These are phyloP conservation scores for Mechanitis messenoides DNA, from an alignment of 2,888 invertebrate genomes.

Conservation along the genomic window DNA sequence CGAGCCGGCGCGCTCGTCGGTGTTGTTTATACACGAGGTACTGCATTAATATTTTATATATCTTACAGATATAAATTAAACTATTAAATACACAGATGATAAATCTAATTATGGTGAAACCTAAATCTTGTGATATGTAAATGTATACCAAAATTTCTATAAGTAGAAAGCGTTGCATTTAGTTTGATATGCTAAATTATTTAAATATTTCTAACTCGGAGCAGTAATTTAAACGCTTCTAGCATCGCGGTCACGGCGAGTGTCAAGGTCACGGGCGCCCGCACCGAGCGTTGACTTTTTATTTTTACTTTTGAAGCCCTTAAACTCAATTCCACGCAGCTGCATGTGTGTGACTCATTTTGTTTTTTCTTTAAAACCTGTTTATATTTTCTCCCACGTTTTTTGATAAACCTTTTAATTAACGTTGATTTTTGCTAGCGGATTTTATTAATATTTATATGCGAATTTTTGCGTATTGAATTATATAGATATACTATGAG, in stretches of 20 bases:
- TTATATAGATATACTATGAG: not conserved
- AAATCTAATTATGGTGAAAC: no score
- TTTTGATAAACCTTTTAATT: constrained; percentile 14
- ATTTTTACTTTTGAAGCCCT: constrained; percentile 35
- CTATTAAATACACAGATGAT: no score
- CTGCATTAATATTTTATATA: constrained; percentile 22
- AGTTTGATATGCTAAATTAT: no score
- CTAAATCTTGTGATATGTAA: no score
- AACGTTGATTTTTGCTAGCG: constrained; percentile 15
- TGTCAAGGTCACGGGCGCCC: constrained; percentile 57
- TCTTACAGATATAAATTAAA: no score
- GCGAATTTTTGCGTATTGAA: no score
- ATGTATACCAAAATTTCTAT: no score
- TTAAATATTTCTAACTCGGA: constrained; percentile 7
- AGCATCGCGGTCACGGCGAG: constrained; percentile 32
- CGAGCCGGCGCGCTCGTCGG: constrained; percentile 15
- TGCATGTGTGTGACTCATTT: constrained; percentile 24
- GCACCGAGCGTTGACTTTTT: constrained; percentile 35
- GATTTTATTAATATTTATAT: no score
- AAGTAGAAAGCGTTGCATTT: no score
- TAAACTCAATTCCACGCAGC: constrained; percentile 38
- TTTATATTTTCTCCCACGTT: constrained; percentile 11
- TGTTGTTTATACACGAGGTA: constrained; percentile 20
- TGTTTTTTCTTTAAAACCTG: constrained; percentile 18
- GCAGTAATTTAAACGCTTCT: constrained; percentile 8